Conservation (phyloP, 2,113 vertebrate genomes). For the Myrmecobius fasciatus region DNA sequence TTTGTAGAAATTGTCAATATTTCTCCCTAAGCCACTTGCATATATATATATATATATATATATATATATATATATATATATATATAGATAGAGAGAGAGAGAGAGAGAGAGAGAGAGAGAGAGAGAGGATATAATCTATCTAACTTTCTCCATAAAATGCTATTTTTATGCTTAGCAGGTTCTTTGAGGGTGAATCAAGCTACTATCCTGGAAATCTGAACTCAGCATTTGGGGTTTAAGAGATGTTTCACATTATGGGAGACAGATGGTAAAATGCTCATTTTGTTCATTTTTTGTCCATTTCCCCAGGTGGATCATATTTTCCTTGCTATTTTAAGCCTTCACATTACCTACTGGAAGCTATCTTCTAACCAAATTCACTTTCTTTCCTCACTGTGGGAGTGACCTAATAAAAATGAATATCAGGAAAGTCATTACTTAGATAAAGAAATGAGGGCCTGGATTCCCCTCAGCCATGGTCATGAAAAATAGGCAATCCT, state of each 20-base stretch:
- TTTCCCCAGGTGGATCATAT: conserved; percentile 22
- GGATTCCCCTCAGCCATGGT: background rate
- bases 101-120: too few relatives aligned
- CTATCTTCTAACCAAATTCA: conserved; percentile 64
- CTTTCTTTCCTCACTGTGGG: conserved; percentile 30
- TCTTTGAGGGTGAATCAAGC: background rate
- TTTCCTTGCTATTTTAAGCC: conserved; percentile 56
- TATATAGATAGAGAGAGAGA: too few relatives aligned
- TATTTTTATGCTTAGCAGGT: background rate
- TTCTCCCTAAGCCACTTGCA: background rate
- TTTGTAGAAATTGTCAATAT: background rate
- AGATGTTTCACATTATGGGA: background rate
- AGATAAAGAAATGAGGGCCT: background rate
- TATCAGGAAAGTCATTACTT: conserved; percentile 60
- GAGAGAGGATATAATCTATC: background rate
- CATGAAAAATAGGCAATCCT: background rate
- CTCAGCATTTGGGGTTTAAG: background rate
- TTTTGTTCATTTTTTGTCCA: background rate
- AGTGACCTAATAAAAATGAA: conserved; percentile 54
- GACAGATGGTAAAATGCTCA: conserved; percentile 16
- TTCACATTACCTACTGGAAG: conserved; percentile 39
- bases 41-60: too few relatives aligned
- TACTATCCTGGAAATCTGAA: background rate
- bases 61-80: too few relatives aligned
- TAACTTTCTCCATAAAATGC: background rate